These are phyloP conservation scores for Calameuta pallipes DNA, from an alignment of 2,888 invertebrate species.

Conservation along the genomic window DNA sequence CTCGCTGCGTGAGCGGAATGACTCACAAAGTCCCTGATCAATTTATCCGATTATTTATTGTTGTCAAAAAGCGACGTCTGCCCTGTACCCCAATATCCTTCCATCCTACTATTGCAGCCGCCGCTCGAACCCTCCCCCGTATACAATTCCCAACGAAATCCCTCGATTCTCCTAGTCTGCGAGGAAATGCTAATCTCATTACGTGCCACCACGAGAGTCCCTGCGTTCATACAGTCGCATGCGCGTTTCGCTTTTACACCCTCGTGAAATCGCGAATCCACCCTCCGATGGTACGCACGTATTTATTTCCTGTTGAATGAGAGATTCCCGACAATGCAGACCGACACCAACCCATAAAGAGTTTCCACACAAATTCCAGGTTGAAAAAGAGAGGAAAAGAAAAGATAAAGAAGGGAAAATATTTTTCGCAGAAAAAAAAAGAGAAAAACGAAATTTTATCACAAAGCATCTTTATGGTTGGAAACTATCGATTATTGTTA, in stretches of 20 bases:
- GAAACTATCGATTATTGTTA: neutral
- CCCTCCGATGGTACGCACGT: neutral
- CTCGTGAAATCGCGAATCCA: neutral
- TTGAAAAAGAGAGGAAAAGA: neutral
- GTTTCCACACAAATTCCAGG: neutral
- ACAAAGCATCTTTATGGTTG: neutral
- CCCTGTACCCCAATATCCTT: neutral
- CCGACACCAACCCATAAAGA: neutral
- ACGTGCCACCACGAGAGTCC: constrained; percentile 11
- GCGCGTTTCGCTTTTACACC: constrained; percentile 8
- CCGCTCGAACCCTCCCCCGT: neutral
- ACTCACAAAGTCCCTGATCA: constrained; percentile 52
- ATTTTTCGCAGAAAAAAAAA: neutral
- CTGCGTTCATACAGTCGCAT: constrained; percentile 1
- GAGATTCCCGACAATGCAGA: neutral
- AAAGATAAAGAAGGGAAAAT: neutral
- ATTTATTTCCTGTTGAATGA: neutral
- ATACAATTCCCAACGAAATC: constrained; percentile 16
- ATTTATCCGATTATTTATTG: constrained; percentile 60
- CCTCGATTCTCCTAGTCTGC: constrained; percentile 22
- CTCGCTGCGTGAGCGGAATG: constrained; percentile 37
- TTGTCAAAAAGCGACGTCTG: constrained; percentile 49
- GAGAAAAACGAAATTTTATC: neutral
- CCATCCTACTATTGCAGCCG: neutral
- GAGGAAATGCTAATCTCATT: constrained; percentile 48